Percentiles rank a stretch among this genome's conserved stretches.
Evolutionary conservation across 30 jellyfish, hydroid and myxozoan genomes (phyloP).

Genomic region (Rhopilema esculentum): DNA sequence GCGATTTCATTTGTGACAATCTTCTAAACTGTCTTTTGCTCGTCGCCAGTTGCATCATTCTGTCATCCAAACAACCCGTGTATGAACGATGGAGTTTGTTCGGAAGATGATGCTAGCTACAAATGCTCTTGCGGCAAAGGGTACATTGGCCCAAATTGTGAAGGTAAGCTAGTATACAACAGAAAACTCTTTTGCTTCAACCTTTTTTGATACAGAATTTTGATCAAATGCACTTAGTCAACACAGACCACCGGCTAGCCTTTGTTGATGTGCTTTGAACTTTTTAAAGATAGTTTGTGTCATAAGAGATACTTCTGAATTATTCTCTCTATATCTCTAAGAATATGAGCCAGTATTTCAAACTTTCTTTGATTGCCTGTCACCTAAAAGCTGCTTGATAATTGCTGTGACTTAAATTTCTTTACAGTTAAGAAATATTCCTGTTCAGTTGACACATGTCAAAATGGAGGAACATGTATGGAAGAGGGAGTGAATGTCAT

Average conservation of each 20-base stretch:
- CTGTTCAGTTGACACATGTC: slow-evolving; percentile 75
- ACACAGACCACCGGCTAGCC: no score
- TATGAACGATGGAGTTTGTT: slow-evolving; percentile 61
- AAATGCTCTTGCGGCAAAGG: slow-evolving; percentile 93
- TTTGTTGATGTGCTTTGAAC: no score
- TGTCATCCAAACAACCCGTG: slow-evolving; percentile 81
- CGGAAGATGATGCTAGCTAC: slow-evolving; percentile 84
- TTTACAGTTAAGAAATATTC: slow-evolving; percentile 75
- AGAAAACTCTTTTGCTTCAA: no score
- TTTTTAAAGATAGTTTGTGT: no score
- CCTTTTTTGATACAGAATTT: no score
- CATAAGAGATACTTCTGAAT: no score
- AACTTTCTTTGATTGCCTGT: no score
- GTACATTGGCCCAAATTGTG: slow-evolving; percentile 86
- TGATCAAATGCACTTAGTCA: no score
- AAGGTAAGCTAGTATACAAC: slow-evolving; percentile 53
- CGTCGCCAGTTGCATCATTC: slow-evolving; percentile 57
- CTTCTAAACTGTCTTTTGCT: not conserved
- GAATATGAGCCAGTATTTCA: no score
- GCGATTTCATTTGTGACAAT: not conserved
- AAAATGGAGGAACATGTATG: slow-evolving; percentile 92
- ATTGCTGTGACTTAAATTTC: no score
- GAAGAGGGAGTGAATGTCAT: slow-evolving; percentile 83
- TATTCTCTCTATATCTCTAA: no score
- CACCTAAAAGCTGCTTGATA: no score